Evolutionary conservation across 1,140 invertebrate species (phyloP), one percentile per base, ranked within the genome.

Genomic region (Lethrus apterus): DNA sequence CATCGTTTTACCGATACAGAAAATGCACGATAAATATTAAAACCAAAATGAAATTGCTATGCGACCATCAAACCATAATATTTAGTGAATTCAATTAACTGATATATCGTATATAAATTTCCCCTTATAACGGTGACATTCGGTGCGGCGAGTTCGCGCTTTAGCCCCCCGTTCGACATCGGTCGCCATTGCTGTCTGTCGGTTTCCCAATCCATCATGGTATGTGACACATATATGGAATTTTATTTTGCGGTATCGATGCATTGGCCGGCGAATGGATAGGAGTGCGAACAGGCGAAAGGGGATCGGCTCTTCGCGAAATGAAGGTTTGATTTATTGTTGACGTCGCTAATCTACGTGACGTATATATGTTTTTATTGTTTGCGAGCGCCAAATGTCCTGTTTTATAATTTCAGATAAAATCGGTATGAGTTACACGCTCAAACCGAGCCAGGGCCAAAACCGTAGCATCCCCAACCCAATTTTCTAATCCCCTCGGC

Each of bases 281-380:
- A 7, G 18, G 29, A 19, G 20, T 18, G 30, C 42, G 42, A 23
- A 32, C 9, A 31, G 17, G 31, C 30, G 36, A 23, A 20, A 23
- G 46, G 40, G 43, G 52, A 42, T 44, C 33, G 44, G 53, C 38
- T 54, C 53, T 55, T 54, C 53, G 46, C 55, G 54, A 57, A 64
- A 60, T 63, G 62, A 63, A 58, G 57, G 50, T 61, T 63, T 66
- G 62, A 66, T 66, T 64, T 66, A 66, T 66, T 50, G 58, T 46
- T 62, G 61, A 63, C 62, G 58, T 55, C 50, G 60, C 57, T 62
- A 66, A 66, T 66, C 62, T 66, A 65, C 52, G 60, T 62, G 62
- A 63, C 62, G 56, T 63, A 63, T 61, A 60, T 59, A 54, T 63
- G 58, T 63, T 66, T 64, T 66, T 62, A 66, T 64, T 66, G 60